Base-by-base conservation (phyloP, 2,797 vertebrate species). In the Brachymystax lenok region DNA sequence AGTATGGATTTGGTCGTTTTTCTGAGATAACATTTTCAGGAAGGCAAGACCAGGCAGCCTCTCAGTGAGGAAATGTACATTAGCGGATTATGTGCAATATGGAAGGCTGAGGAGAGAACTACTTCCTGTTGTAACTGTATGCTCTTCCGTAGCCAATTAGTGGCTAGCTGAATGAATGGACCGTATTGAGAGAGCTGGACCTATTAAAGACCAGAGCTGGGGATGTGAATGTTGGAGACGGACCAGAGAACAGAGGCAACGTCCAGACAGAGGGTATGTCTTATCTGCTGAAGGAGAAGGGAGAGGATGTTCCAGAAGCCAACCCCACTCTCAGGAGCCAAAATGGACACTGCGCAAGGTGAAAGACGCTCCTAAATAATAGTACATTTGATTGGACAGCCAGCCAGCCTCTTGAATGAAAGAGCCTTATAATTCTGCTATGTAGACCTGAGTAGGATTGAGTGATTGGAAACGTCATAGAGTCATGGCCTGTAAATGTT, bases 401-500 rank as follows among this genome's bases (percentile, higher is more conserved):
- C 8, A 5, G 52, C 52, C 52, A 54, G 52, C 52, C 52, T 54
- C 52, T 54, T 54, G 52, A 19, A 54, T 54, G 17, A 54, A 54
- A 16, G 52, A 19, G 17, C 52, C 54, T 19, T 56, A 17, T 56
- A 54, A 54, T 16, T 56, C 54, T 2, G 17, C 54, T n/a, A 56
- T 56, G 54, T 56, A 59, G 56, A n/a, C 19, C 56, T 59, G 56
- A 59, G 7, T n/a, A n/a, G n/a, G n/a, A 19, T 59, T 59, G 56
- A 21, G 56, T 6, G 8, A n/a, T 59, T n/a, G n/a, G n/a, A 59
- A 59, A 59, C 56, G 5, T 59, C 4, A n/a, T 86, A 86, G 87
- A 89, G 89, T 87, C 87, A 84, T 13, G 79, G 89, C 87, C 90
- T 89, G 91, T 91, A 90, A 92, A 92, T 92, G 92, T 93, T 92